Base-by-base conservation (phyloP, 2,888 invertebrate genomes). In the Apotomis betuletana region DNA sequence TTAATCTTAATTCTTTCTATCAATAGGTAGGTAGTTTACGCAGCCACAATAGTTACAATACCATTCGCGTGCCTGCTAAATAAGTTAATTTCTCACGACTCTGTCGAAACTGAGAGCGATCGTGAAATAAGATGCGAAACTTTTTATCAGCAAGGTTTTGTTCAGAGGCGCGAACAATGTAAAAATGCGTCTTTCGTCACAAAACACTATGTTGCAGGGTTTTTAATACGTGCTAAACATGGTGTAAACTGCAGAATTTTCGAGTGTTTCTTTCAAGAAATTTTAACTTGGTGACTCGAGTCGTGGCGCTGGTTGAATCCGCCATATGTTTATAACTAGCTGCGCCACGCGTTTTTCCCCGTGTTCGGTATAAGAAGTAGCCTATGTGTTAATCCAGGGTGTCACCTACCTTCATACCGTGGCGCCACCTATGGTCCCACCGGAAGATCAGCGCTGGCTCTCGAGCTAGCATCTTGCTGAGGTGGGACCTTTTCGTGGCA, bases 31-130 rank as follows among this genome's bases (percentile, higher is more conserved):
- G 13, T 13, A 12, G 67, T 65, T 70, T 55, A 67, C 52, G 38
- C 62, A 59, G 52, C 38, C 15, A 58, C 46, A 63, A 59, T 54
- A 46, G 62, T 67, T 5, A 69, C 60, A 60, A 49, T 63, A 64
- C 63, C 27, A 64, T 52, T 70, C 70, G 65, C 69, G 67, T 58
- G 67, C 69, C 65, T 57, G 57, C 65, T 51, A 67, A 15, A 15
- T 15, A 15, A 68, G 59, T 64, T 71, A 80, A 80, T 78, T 87
- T 90, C 90, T 83, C 90, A 89, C 90, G 88, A 82, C 81, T 80
- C 78, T 89, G 86, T 83, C 80, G 86, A 87, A 88, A 89, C 75
- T 73, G 84, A 86, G 86, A 84, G 80, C 76, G 77, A 87, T 89
- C 85, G 77, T 81, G 81, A 83, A 87, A 86, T 82, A 83, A 85